Percentiles rank a stretch among this genome's conserved stretches.
These are phyloP conservation scores for Anguilla japonica DNA, from an alignment of 2,113 vertebrate species.

Conservation along the genomic window DNA sequence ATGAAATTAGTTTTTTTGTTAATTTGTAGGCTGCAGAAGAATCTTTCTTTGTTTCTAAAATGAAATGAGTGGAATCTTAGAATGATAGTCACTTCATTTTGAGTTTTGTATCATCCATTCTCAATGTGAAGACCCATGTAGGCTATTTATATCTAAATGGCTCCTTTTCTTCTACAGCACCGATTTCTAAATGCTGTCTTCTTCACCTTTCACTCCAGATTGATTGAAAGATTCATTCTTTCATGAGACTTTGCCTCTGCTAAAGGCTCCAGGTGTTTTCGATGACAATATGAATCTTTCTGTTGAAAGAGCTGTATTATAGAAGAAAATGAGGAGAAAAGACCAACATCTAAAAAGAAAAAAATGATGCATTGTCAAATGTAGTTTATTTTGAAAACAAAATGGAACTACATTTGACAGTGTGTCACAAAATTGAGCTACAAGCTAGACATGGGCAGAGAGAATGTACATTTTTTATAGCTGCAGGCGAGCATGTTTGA, in stretches of 20 bases:
- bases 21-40: neutral
- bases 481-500: too few species aligned
- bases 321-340: neutral
- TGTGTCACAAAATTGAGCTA: neutral
- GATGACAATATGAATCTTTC: neutral
- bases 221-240: neutral
- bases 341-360: neutral
- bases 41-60: neutral
- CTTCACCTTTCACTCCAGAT: neutral
- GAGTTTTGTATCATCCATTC: neutral
- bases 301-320: neutral
- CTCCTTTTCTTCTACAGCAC: neutral
- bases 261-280: neutral
- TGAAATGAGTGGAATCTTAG: neutral
- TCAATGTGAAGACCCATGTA: neutral
- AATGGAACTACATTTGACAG: neutral
- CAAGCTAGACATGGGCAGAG: neutral
- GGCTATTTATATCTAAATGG: neutral
- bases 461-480: neutral
- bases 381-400: neutral
- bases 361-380: neutral
- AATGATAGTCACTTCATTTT: neutral
- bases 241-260: neutral
- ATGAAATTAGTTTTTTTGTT: neutral
- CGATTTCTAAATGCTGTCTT: neutral